Percentiles rank a stretch among this genome's conserved stretches.
Conservation (phyloP, 2,113 vertebrate species). For the Propithecus coquereli region DNA sequence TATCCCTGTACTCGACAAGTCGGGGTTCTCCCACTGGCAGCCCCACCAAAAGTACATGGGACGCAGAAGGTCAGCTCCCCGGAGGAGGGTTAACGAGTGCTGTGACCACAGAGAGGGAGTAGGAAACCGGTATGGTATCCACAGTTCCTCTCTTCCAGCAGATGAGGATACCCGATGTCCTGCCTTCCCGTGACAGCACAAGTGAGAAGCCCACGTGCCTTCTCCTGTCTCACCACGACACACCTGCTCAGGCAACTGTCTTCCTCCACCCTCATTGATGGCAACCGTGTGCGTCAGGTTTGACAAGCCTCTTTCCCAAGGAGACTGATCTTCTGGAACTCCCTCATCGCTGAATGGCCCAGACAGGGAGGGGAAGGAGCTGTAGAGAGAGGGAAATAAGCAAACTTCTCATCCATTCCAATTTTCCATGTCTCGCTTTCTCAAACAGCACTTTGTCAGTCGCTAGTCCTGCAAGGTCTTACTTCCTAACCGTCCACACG, state of each 20-base stretch:
- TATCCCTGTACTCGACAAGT: background rate
- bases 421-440: background rate
- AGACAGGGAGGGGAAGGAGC: background rate
- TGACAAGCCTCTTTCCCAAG: background rate
- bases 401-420: background rate
- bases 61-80: background rate
- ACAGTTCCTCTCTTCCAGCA: background rate
- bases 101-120: fast-evolving
- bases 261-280: too few species aligned
- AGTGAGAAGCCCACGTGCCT: background rate
- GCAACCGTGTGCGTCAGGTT: background rate
- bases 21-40: background rate
- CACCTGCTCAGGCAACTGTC: background rate
- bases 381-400: background rate
- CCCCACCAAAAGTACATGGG: background rate
- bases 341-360: too few species aligned
- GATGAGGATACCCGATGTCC: background rate
- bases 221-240: background rate
- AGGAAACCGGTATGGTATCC: fast-evolving
- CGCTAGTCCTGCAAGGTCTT: background rate
- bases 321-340: background rate
- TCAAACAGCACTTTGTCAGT: background rate
- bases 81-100: background rate
- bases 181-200: background rate
- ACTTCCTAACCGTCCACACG: background rate